Evolutionary conservation across 2,797 vertebrate species (phyloP).

Genomic region (Ctenosaura bakeri): DNA sequence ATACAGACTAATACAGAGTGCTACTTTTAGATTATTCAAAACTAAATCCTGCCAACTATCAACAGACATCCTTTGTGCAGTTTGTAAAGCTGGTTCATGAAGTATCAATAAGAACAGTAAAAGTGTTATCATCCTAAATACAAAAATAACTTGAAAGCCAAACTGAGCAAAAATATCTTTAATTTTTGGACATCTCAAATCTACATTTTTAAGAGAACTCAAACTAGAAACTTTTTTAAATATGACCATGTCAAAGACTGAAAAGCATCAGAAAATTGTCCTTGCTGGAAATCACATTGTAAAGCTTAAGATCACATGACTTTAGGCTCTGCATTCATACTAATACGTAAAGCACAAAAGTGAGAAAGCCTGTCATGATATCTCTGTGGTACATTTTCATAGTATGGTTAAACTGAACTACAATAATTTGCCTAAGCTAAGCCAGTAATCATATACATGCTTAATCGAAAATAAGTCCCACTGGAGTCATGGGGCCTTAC

Average conservation of each 20-base stretch:
- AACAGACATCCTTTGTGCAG: neutral
- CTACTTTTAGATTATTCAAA: neutral
- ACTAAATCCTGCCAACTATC: neutral
- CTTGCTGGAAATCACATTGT: neutral
- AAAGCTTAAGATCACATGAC: neutral
- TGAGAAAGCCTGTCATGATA: too few relatives aligned
- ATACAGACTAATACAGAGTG: neutral
- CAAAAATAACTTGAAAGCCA: neutral
- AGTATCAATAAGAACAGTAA: neutral
- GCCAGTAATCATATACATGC: neutral
- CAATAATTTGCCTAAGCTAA: neutral
- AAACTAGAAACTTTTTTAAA: neutral
- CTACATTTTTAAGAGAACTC: neutral
- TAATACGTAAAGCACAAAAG: neutral
- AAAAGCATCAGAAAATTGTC: neutral
- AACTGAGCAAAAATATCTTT: neutral
- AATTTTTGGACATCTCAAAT: neutral
- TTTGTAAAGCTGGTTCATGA: neutral
- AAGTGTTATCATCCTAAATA: neutral
- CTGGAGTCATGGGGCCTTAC: neutral
- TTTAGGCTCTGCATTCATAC: neutral
- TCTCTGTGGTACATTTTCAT: neutral
- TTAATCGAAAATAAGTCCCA: neutral
- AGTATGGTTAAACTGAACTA: neutral
- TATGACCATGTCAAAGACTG: too few relatives aligned